These are phyloP conservation scores for Proterorhinus semilunaris DNA, from an alignment of 2,113 vertebrate genomes.

Conservation along the genomic window DNA sequence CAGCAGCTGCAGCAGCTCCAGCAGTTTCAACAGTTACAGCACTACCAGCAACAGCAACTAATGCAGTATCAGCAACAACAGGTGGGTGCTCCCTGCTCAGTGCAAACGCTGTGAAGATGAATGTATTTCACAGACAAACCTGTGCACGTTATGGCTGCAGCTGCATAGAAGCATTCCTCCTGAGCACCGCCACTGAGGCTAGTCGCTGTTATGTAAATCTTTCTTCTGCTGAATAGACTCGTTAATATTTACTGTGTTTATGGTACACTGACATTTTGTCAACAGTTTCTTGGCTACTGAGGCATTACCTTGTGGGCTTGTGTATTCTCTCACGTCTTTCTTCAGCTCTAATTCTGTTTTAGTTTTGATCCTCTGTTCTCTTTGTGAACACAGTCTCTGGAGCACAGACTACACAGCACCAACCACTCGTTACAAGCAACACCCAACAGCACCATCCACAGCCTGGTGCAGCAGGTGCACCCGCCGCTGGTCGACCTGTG, in stretches of 20 bases:
- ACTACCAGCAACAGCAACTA: constrained; percentile 82
- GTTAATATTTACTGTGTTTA: neutral
- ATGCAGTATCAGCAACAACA: constrained; percentile 82
- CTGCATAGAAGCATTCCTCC: neutral
- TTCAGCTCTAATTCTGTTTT: neutral
- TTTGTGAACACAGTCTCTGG: constrained; percentile 63
- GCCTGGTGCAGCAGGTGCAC: constrained; percentile 77
- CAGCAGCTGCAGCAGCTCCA: constrained; percentile 80
- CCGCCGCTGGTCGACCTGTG: constrained; percentile 87
- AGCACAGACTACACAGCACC: constrained; percentile 76
- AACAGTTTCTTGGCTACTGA: constrained; percentile 1
- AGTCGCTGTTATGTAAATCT: neutral
- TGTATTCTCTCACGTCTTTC: constrained; percentile 1
- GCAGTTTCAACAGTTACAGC: constrained; percentile 81
- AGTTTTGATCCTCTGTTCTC: constrained; percentile 21
- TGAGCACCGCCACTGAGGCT: neutral
- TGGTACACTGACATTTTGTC: neutral
- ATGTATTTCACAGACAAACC: neutral
- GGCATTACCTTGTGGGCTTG: neutral
- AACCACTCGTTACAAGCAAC: constrained; percentile 79
- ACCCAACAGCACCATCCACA: constrained; percentile 83
- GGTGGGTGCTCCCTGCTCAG: constrained; percentile 6
- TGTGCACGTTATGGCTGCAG: neutral
- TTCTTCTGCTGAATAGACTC: neutral
- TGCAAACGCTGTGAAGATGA: neutral